Evolutionary conservation across 37 sponge, comb jelly and placozoan species (phyloP), one percentile per base, ranked within the genome.

Genomic region (Petrosia ficiformis): DNA sequence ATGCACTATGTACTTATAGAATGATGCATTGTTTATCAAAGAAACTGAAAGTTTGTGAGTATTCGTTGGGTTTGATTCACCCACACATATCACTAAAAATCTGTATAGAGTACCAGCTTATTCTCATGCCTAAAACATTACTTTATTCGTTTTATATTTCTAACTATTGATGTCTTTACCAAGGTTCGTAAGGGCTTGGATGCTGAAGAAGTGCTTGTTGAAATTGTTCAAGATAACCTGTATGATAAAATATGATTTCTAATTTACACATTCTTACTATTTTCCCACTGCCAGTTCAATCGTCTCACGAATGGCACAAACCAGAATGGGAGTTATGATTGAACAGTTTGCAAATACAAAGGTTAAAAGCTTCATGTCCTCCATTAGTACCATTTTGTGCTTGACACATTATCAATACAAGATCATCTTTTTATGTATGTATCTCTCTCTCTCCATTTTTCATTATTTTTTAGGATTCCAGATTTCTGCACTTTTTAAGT

Each of bases 191-290:
- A 77, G 67, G 86, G 57, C 16, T 71, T 93, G 35, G 87, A 93
- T 75, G 94, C 94, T 44, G 94, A 93, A 38, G 85, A 82, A 39
- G 83, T 88, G 56, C 68, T 88, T 60, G 82, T 88, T 77, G 89
- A 93, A 65, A 73, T 93, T 68, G 86, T 88, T 5, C 74, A 83
- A 44, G 94, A 88, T 68, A 93, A 93, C 63, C 43, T 58, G 82
- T 85, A 61, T 67, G 74, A 65, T 16, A 77, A 11, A 58, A 66
- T 10, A 21, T 44, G 8, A 43, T 34, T 1, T 42, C 54, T 48
- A 48, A 19, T 48, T 19, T 16, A 48, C 54, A 19, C n/a, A n/a
- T n/a, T n/a, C n/a, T 16, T 48, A 16, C 54, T 48, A 48, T 48
- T 48, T 48, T 48, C 16, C 14, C 14, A 19, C 10, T 19, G 10